Percentiles rank a stretch among this genome's conserved stretches.
Conservation (phyloP, 2,888 invertebrate genomes). For the Lithophane ornitopus region DNA sequence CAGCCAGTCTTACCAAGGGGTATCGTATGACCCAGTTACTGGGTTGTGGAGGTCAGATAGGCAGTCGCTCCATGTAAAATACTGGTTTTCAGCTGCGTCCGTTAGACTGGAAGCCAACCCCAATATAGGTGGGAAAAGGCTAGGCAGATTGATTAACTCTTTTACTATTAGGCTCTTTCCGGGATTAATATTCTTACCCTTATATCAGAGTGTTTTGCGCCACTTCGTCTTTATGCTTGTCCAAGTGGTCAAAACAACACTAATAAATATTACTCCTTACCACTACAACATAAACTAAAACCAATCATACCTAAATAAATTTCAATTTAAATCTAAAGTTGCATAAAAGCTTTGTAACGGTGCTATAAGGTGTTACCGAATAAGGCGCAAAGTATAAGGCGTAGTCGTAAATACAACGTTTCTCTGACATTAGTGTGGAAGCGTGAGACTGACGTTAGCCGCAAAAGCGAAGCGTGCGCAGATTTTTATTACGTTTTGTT, state of each 20-base stretch:
- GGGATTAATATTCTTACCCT: too few species aligned
- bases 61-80: too few species aligned
- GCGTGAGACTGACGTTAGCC: conserved; percentile 63
- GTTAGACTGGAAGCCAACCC: too few species aligned
- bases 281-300: conserved; percentile 31
- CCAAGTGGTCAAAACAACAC: neutral
- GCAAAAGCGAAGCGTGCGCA: conserved; percentile 52
- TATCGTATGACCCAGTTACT: too few species aligned
- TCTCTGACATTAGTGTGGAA: conserved; percentile 58
- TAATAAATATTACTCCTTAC: conserved; percentile 11
- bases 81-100: too few species aligned
- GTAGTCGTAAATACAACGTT: conserved; percentile 54
- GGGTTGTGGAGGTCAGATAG: too few species aligned
- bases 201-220: too few species aligned
- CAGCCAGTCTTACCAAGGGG: too few species aligned
- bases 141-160: too few species aligned
- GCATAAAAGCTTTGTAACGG: conserved; percentile 57
- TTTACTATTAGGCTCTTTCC: neutral
- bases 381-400: conserved; percentile 54
- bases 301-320: conserved; percentile 47
- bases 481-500: conserved; percentile 51
- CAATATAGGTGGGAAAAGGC: too few species aligned
- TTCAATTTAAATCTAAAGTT: conserved; percentile 60
- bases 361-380: conserved; percentile 47
- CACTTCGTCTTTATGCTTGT: neutral